Evolutionary conservation across 1,140 invertebrate species (phyloP), one percentile per base, ranked within the genome.

Genomic region (Mesaphorura yosii): DNA sequence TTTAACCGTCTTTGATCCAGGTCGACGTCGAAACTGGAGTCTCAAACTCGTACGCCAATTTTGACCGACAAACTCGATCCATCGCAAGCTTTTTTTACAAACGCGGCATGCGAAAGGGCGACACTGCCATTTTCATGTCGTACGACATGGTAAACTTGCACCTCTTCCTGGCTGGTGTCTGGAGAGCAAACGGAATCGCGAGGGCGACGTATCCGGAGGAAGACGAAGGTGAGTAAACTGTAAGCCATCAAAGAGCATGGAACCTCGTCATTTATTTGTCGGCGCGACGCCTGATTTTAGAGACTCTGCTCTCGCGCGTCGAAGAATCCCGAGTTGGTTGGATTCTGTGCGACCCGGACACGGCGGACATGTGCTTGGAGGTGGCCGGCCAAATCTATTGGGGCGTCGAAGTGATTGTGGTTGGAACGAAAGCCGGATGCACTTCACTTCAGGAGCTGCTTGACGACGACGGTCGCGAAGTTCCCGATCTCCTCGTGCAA

Each of bases 141-240:
- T 31, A 1, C 26, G 55, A 60, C 23, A 17, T 58, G 48, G 19
- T 44, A 4, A 51, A 57, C 45, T 20, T 55, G 2, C 49, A 53
- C 19, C n/a, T 42, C 6, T 49, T 63, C 7, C 49, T 53, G 14
- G 15, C 53, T 0, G 61, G 55, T 38, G 53, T 60, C 19, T 63
- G 61, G 61, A 50, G 61, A 31, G 52, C 51, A 4, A 60, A 60
- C 46, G 60, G 60, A 15, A 52, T 51, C 12, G 42, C 46, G 4
- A 28, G 59, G 12, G 54, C 57, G 1, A 55, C 51, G 19, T 62
- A 62, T 27, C 60, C 60, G 14, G 60, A 62, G 40, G 60, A 62
- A 28, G 37, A 34, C 19, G 51, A 23, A 17, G 54, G 58, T 60
- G 22, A 34, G 5, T 17, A 12, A n/a, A n/a, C n/a, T n/a, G n/a